A percentile compares a stretch with the other conserved stretches of the same genome.
Conservation (phyloP, 2,113 vertebrate species). For the Charadrius vociferus region DNA sequence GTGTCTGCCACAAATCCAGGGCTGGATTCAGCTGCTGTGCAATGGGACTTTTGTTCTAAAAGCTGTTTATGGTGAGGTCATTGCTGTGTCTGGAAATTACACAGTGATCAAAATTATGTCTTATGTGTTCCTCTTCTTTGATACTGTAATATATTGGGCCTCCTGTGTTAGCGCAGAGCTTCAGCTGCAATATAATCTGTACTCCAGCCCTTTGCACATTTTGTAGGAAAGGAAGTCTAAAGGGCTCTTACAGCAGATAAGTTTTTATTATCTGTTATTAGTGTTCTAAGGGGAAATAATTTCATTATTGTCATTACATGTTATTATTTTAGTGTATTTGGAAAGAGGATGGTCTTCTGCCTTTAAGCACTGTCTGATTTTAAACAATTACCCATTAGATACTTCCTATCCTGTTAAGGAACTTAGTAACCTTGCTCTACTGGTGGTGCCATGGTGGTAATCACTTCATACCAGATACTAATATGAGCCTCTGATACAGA, state of each 20-base stretch:
- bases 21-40: neutral
- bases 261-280: neutral
- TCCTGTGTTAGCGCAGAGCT: neutral
- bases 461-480: neutral
- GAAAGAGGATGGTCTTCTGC: neutral
- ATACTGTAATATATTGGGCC: neutral
- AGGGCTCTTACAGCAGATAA: neutral
- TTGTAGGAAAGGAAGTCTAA: neutral
- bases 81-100: neutral
- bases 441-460: neutral
- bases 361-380: neutral
- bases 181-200: neutral
- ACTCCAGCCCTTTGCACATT: neutral
- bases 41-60: neutral
- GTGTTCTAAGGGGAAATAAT: neutral
- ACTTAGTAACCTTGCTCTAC: neutral
- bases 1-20: neutral
- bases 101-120: neutral
- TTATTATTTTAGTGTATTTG: neutral
- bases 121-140: neutral
- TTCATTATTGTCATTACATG: neutral
- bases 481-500: neutral
- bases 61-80: neutral
- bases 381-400: neutral
- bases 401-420: neutral